Evolutionary conservation across 2,888 invertebrate genomes (phyloP).

Genomic region (Pelosia muscerda): DNA sequence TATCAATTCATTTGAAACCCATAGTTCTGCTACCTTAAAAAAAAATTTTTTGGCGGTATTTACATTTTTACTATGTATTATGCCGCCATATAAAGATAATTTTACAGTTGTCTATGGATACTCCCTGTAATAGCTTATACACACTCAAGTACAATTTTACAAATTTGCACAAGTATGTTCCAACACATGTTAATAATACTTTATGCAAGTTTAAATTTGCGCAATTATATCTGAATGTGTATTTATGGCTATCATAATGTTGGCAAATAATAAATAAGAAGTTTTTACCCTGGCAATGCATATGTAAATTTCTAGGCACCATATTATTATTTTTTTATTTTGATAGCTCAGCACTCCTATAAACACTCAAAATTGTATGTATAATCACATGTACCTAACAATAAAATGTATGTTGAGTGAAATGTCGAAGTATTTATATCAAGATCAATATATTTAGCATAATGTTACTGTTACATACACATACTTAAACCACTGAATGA

Average conservation of each 20-base stretch:
- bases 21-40: no score
- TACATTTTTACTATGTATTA: no score
- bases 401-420: background rate
- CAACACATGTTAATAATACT: no score
- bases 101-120: background rate
- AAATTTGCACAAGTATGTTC: no score
- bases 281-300: background rate
- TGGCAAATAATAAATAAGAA: background rate
- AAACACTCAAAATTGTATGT: background rate
- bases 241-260: no score
- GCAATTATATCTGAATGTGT: no score
- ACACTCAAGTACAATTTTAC: no score
- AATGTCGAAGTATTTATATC: background rate
- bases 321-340: background rate
- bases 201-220: no score
- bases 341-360: background rate
- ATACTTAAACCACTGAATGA: slow-evolving; percentile 43
- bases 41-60: no score
- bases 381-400: slow-evolving; percentile 1
- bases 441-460: background rate
- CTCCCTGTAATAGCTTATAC: no score
- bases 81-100: background rate
- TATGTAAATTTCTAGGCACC: background rate
- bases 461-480: slow-evolving; percentile 8
- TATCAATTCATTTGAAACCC: no score